These are phyloP conservation scores for Hycleus phaleratus DNA, from an alignment of 1,140 invertebrate genomes.

Conservation along the genomic window DNA sequence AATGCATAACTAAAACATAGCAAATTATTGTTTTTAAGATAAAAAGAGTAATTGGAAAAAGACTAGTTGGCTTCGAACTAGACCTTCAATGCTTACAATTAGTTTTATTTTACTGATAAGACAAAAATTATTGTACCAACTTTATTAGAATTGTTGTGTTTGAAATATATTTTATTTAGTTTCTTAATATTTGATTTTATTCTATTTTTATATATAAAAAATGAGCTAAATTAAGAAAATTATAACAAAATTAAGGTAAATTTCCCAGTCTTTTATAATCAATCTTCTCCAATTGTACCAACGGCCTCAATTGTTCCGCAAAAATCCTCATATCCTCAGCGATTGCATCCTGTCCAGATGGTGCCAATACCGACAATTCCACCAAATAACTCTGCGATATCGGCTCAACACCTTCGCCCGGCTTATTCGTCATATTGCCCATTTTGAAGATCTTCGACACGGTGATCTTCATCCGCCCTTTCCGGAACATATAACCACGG, in stretches of 20 bases:
- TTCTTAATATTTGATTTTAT: no score
- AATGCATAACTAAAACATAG: no score
- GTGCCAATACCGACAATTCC: constrained; percentile 86
- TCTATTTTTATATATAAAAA: no score
- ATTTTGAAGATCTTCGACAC: constrained; percentile 93
- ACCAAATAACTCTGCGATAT: constrained; percentile 90
- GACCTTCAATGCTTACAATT: no score
- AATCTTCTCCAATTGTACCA: constrained; percentile 85
- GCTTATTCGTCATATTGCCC: constrained; percentile 56
- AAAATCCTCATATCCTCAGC: constrained; percentile 94
- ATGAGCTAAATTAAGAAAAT: background rate
- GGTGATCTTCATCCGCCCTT: constrained; percentile 94
- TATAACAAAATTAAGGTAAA: constrained; percentile 41
- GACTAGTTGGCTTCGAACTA: no score
- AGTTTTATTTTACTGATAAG: no score
- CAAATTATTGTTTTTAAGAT: no score
- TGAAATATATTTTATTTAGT: no score
- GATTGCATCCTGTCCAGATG: constrained; percentile 86
- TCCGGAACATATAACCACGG: constrained; percentile 91
- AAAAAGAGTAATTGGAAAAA: no score
- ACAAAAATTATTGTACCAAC: no score
- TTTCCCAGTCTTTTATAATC: constrained; percentile 73
- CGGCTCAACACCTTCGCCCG: constrained; percentile 66
- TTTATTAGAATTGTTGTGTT: no score
- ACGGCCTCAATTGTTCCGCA: constrained; percentile 88